These are phyloP conservation scores for Xylota sylvarum DNA, from an alignment of 2,888 invertebrate genomes.

Conservation along the genomic window DNA sequence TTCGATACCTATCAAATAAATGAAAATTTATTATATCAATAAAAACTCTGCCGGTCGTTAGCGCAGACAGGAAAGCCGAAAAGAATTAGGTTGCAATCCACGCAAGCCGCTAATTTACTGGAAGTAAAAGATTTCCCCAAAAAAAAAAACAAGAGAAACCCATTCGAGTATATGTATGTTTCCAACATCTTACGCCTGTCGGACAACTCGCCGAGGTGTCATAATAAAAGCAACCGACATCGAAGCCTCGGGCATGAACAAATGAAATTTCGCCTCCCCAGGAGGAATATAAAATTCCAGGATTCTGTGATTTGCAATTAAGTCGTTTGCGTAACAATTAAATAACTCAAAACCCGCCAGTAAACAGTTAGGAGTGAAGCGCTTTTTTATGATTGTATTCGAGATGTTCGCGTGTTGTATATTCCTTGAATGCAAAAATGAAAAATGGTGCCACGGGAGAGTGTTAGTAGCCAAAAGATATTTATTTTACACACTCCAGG, in stretches of 20 bases:
- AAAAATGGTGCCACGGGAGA: constrained; percentile 77
- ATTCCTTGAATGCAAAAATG: constrained; percentile 74
- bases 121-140: constrained; percentile 20
- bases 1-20: constrained; percentile 41
- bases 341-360: constrained; percentile 80
- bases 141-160: constrained; percentile 2
- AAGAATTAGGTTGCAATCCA: constrained; percentile 38
- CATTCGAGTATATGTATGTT: neutral
- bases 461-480: constrained; percentile 78
- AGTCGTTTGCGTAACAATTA: constrained; percentile 84
- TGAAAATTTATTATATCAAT: constrained; percentile 51
- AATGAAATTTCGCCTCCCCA: constrained; percentile 71
- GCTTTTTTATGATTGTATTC: constrained; percentile 62
- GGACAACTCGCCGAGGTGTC: constrained; percentile 70
- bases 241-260: constrained; percentile 56
- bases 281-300: constrained; percentile 45
- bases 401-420: constrained; percentile 47
- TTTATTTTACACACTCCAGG: constrained; percentile 76
- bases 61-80: constrained; percentile 19
- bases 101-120: constrained; percentile 36
- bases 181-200: constrained; percentile 30
- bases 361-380: constrained; percentile 63
- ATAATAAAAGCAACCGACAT: constrained; percentile 77
- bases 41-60: constrained; percentile 47
- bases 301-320: constrained; percentile 80